Base-by-base conservation (phyloP, 2,797 vertebrate species). In the Mus spretus region DNA sequence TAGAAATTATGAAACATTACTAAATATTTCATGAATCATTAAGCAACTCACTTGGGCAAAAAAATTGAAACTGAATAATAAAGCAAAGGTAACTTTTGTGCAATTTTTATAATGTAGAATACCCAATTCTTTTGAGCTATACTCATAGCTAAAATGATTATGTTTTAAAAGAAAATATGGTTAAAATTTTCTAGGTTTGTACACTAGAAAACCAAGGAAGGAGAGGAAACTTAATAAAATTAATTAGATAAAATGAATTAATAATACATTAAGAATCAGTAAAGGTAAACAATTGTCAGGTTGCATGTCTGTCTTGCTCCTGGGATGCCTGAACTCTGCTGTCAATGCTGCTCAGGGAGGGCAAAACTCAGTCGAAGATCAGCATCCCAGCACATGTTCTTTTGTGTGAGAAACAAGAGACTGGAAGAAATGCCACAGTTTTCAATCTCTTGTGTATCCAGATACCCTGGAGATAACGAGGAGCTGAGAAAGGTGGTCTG, bases 21-120 rank as follows among this genome's bases (percentile, higher is more conserved):
- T 92, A 31, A 90, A 72, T 74, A 96, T 65, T 44, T 89, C 15
- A 85, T 89, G n/a, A 79, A 44, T 67, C 63, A 84, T 65, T 82
- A 26, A 91, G 44, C 13, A 84, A 91, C 81, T 65, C 28, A 89
- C 24, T 77, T 75, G 9, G 31, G 50, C 20, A 22, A 90, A 95
- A 72, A 63, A 57, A 57, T 82, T 85, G 57, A 86, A n/a, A 37
- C 50, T 17, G 7, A 78, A 55, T 82, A 15, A 40, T 67, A 94
- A 70, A 31, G 13, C 17, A 80, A 96, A 77, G 26, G 65, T 17
- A 50, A 70, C 31, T 2, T 47, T 87, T 88, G 34, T 37, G 4
- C 20, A 81, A 70, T 70, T 81, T 93, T 28, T 34, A n/a, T 40
- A 72, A 91, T 85, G 24, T 6, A 77, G 20, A 26, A 85, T 40